Evolutionary conservation across 2,797 vertebrate species (phyloP).

Genomic region (Furcifer pardalis): DNA sequence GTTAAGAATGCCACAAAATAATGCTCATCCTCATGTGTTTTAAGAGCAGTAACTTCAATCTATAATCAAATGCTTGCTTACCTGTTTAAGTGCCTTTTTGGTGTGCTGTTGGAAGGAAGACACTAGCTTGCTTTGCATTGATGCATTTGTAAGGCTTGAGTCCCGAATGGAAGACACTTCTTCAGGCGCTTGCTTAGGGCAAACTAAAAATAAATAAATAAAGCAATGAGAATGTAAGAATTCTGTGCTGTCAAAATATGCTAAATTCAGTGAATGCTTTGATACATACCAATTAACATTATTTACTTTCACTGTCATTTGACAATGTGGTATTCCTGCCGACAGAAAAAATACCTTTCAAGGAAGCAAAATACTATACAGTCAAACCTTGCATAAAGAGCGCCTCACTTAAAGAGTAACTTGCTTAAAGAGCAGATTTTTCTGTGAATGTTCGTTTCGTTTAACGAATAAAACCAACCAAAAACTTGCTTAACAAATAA

Average conservation of each 20-base stretch:
- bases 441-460: no score
- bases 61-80: conserved; percentile 64
- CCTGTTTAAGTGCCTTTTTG: conserved; percentile 88
- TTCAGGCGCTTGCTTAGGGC: conserved; percentile 80
- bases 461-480: no score
- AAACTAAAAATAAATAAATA: conserved; percentile 74
- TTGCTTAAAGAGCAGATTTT: no score
- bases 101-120: conserved; percentile 88
- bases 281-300: conserved; percentile 27
- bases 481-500: no score
- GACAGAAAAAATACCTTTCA: background rate
- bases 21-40: no score
- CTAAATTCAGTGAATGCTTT: conserved; percentile 16
- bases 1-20: no score
- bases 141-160: conserved; percentile 76
- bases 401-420: no score
- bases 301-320: conserved; percentile 20
- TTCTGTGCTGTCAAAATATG: conserved; percentile 18
- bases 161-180: conserved; percentile 81
- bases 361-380: conserved; percentile 19
- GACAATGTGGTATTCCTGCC: background rate
- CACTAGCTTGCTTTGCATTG: conserved; percentile 82
- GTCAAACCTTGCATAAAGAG: no score
- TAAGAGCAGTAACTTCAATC: background rate
- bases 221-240: conserved; percentile 37